These are phyloP conservation scores for Patella pellucida DNA, from an alignment of 2,888 invertebrate species.

Conservation along the genomic window DNA sequence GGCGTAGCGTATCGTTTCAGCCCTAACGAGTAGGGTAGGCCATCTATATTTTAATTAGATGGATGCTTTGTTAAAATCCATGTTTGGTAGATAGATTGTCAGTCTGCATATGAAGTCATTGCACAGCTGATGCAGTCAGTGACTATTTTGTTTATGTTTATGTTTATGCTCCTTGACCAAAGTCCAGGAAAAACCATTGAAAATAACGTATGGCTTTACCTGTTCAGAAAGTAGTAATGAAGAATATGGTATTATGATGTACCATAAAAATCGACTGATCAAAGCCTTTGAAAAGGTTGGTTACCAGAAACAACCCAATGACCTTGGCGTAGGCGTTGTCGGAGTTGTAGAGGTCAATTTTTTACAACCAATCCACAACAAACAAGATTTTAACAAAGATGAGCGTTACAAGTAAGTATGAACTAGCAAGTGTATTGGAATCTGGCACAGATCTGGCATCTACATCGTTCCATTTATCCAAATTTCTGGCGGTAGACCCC, in stretches of 20 bases:
- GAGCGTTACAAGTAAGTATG: constrained; percentile 63
- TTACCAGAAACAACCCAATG: constrained; percentile 64
- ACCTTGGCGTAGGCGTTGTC: constrained; percentile 64
- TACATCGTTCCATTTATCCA: too few species aligned
- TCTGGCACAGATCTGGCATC: too few species aligned
- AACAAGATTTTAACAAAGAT: constrained; percentile 67
- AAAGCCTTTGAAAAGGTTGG: constrained; percentile 69
- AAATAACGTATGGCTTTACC: constrained; percentile 66
- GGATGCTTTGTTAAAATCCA: too few species aligned
- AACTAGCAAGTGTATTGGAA: too few species aligned
- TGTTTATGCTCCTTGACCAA: constrained; percentile 11
- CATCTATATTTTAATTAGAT: too few species aligned
- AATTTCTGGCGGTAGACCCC: too few species aligned
- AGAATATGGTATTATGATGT: constrained; percentile 68
- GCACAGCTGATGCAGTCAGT: too few species aligned
- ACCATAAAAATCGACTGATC: constrained; percentile 67
- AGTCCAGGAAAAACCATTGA: constrained; percentile 49
- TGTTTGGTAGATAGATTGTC: too few species aligned
- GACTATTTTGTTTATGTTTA: too few species aligned
- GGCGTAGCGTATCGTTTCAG: too few species aligned
- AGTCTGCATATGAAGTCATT: too few species aligned
- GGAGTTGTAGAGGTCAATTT: constrained; percentile 66
- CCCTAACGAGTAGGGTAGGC: too few species aligned
- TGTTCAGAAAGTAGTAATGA: constrained; percentile 40
- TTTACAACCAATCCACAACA: constrained; percentile 67